Conservation (phyloP, 2,113 vertebrate species). For the Odobenus rosmarus region DNA sequence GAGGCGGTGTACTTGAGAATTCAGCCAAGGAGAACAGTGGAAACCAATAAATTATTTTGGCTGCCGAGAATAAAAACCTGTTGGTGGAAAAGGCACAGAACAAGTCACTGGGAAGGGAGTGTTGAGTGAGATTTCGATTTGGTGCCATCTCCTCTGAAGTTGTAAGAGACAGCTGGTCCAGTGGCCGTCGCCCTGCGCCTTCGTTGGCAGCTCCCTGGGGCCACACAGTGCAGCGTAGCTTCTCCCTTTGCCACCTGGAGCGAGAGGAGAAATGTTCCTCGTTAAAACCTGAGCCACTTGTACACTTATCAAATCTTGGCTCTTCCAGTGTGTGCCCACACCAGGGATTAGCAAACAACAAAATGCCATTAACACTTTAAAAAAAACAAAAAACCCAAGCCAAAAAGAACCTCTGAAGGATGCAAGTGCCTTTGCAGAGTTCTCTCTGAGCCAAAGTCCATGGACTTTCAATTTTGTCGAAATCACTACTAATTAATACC, state of each 20-base stretch:
- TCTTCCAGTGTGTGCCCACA: not conserved
- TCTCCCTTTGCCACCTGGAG: slow-evolving; percentile 45
- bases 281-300: slow-evolving; percentile 24
- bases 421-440: not conserved
- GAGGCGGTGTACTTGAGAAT: slow-evolving; percentile 55
- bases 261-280: not conserved
- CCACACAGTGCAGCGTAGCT: not conserved
- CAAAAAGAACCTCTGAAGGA: not conserved
- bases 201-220: slow-evolving; percentile 21
- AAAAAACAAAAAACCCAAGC: not conserved
- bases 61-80: slow-evolving; percentile 62
- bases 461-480: slow-evolving; percentile 53
- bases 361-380: slow-evolving; percentile 19
- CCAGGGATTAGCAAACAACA: slow-evolving; percentile 38
- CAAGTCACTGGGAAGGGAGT: not conserved
- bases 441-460: not conserved
- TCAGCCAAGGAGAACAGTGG: slow-evolving; percentile 71
- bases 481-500: slow-evolving; percentile 73
- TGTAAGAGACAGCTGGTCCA: slow-evolving; percentile 53
- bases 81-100: slow-evolving; percentile 58
- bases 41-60: slow-evolving; percentile 78
- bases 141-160: slow-evolving; percentile 8
- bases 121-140: not conserved
- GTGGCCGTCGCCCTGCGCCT: not conserved
- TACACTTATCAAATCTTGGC: slow-evolving; percentile 54